These are phyloP conservation scores for Naja naja DNA, from an alignment of 2,113 vertebrate genomes.

Conservation along the genomic window DNA sequence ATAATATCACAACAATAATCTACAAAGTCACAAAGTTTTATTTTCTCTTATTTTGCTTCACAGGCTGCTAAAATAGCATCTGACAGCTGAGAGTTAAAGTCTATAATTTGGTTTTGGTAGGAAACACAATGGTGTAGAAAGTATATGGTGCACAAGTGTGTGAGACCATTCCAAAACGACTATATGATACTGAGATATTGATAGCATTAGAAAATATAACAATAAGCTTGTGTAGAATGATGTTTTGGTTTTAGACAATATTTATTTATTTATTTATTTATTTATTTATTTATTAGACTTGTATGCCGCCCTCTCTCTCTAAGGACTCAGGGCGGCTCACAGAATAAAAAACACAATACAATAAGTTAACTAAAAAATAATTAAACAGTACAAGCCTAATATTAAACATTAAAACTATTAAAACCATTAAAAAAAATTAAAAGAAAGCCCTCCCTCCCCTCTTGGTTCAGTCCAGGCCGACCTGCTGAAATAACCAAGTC, in stretches of 20 bases:
- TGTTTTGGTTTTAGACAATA: neutral
- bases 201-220: slow-evolving; percentile 47
- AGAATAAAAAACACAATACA: too few relatives aligned
- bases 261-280: too few relatives aligned
- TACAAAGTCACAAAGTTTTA: neutral
- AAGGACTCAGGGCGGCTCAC: too few relatives aligned
- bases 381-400: too few relatives aligned
- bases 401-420: too few relatives aligned
- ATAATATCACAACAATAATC: neutral
- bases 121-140: slow-evolving; percentile 36
- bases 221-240: neutral
- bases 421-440: too few relatives aligned
- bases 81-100: slow-evolving; percentile 1
- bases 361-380: too few relatives aligned
- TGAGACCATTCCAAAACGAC: slow-evolving; percentile 36
- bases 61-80: slow-evolving; percentile 24
- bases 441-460: too few relatives aligned
- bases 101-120: slow-evolving; percentile 24
- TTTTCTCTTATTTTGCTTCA: slow-evolving; percentile 5
- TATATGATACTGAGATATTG: slow-evolving; percentile 7
- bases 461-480: too few relatives aligned
- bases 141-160: slow-evolving; percentile 6
- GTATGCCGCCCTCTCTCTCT: too few relatives aligned
- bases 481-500: too few relatives aligned
- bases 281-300: too few relatives aligned